Percentiles rank a stretch among this genome's conserved stretches.
Conservation (phyloP, 2,113 vertebrate species). For the Peucedramus taeniatus region DNA sequence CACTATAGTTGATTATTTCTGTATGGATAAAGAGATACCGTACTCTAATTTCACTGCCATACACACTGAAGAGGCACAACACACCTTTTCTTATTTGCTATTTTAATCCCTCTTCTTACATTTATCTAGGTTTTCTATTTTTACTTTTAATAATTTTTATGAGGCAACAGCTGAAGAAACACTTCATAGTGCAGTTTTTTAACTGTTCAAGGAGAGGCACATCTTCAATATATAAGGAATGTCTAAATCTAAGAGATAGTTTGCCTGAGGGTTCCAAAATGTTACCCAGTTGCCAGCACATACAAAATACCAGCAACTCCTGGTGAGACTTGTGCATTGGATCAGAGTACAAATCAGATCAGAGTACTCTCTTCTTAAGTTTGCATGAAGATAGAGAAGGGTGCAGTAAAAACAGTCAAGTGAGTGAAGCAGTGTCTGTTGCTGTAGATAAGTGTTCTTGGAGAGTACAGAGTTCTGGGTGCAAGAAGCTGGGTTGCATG, state of each 20-base stretch:
- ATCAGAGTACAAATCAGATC: not conserved
- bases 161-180: not conserved
- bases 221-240: not conserved
- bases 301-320: not conserved
- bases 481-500: not conserved
- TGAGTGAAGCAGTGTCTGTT: not conserved
- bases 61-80: not conserved
- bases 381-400: not conserved
- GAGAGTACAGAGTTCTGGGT: not conserved
- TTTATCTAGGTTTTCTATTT: not conserved
- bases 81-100: not conserved
- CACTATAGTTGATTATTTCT: not conserved
- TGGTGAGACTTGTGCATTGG: not conserved
- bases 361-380: not conserved
- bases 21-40: not conserved
- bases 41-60: not conserved
- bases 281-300: not conserved
- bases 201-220: not conserved
- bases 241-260: not conserved
- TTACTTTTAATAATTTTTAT: not conserved
- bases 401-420: not conserved
- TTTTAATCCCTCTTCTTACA: not conserved
- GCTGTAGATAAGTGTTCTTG: not conserved
- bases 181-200: not conserved
- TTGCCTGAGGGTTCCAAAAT: slow-evolving; percentile 9